These are phyloP conservation scores for Amazona vittata DNA, from an alignment of 2,113 vertebrate species.

Conservation along the genomic window DNA sequence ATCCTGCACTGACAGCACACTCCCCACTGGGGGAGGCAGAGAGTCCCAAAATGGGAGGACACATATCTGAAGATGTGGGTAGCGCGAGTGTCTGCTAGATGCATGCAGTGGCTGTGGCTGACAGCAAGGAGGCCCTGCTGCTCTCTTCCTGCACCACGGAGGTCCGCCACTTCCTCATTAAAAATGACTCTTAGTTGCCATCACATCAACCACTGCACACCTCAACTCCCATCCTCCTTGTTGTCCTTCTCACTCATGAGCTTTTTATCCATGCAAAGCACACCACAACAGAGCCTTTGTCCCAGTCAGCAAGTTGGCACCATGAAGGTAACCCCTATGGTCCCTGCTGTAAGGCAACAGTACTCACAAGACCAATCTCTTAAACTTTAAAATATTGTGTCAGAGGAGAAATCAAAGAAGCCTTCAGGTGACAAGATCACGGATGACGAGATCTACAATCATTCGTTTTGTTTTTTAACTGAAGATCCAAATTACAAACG, in stretches of 20 bases:
- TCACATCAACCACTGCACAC: neutral
- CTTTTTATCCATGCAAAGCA: neutral
- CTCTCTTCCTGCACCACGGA: neutral
- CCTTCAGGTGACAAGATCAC: neutral
- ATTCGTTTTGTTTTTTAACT: neutral
- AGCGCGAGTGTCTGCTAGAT: accelerated
- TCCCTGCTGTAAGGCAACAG: neutral
- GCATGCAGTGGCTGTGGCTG: accelerated
- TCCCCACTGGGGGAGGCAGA: neutral
- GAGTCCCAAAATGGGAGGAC: neutral
- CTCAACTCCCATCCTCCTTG: neutral
- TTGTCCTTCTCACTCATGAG: neutral
- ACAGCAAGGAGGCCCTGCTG: neutral
- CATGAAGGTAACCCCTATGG: neutral
- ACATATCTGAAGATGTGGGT: accelerated
- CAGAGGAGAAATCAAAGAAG: neutral
- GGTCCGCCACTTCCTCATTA: neutral
- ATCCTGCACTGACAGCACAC: neutral
- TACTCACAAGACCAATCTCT: neutral
- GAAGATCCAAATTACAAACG: neutral
- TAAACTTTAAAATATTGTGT: neutral
- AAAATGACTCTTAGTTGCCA: neutral
- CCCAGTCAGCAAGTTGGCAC: neutral
- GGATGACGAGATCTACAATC: neutral
- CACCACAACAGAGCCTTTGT: neutral